Conservation (phyloP, 2,797 vertebrate species). For the Danio choprae region DNA sequence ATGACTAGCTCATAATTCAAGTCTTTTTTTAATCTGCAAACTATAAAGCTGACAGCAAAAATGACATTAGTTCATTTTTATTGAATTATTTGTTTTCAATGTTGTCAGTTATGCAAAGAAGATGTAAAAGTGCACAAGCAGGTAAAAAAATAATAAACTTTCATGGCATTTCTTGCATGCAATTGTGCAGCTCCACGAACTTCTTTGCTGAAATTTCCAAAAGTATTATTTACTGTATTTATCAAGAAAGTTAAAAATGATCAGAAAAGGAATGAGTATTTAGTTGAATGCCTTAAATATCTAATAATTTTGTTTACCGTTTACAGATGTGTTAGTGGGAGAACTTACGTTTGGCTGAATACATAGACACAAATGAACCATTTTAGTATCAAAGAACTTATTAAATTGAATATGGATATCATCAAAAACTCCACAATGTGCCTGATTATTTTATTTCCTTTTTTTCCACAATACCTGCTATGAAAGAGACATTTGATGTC, state of each 20-base stretch:
- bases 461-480: slow-evolving; percentile 65
- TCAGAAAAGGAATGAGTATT: neutral
- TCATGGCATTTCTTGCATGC: slow-evolving; percentile 15
- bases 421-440: slow-evolving; percentile 42
- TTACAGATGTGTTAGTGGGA: slow-evolving; percentile 11
- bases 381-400: neutral
- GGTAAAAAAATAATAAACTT: slow-evolving; percentile 12
- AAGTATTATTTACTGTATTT: neutral
- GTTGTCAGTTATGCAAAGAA: slow-evolving; percentile 60
- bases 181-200: neutral
- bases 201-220: slow-evolving; percentile 7
- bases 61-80: slow-evolving; percentile 24
- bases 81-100: slow-evolving; percentile 19
- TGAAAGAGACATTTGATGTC: slow-evolving; percentile 59
- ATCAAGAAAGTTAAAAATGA: slow-evolving; percentile 14
- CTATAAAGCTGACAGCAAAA: slow-evolving; percentile 22
- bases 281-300: neutral
- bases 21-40: neutral
- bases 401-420: slow-evolving; percentile 42
- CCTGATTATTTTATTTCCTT: slow-evolving; percentile 13
- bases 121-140: slow-evolving; percentile 7
- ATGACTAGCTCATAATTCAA: neutral
- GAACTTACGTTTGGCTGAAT: slow-evolving; percentile 13
- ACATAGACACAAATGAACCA: neutral
- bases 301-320: slow-evolving; percentile 2